Evolutionary conservation across 1,140 invertebrate genomes (phyloP).

Genomic region (Tyrophagus putrescentiae): DNA sequence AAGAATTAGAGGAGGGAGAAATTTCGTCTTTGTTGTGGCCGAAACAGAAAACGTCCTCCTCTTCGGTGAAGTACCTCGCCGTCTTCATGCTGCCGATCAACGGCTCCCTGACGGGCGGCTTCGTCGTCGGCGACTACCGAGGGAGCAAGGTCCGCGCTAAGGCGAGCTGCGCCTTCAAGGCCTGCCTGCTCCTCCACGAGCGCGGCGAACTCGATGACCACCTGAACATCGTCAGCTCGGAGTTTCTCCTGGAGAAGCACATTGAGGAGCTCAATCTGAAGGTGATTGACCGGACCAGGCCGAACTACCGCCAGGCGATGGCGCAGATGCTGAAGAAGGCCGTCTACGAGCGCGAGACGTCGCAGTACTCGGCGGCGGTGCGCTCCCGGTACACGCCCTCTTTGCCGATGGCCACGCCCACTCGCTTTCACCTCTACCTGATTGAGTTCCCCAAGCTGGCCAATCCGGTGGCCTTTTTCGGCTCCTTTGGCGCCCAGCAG

Average conservation of each 20-base stretch:
- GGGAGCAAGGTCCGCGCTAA: constrained; percentile 32
- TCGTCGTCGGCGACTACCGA: constrained; percentile 35
- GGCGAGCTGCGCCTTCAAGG: constrained; percentile 35
- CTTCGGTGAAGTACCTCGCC: neutral
- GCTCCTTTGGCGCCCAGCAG: no score
- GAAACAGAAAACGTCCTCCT: neutral
- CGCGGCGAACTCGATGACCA: constrained; percentile 27
- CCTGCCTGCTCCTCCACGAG: constrained; percentile 34
- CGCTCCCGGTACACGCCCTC: no score
- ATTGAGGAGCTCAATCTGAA: neutral
- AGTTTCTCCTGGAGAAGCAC: constrained; percentile 31
- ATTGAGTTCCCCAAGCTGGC: neutral
- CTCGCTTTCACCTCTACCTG: neutral
- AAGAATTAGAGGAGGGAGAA: no score
- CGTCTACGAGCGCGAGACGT: neutral
- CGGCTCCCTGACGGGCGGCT: constrained; percentile 36
- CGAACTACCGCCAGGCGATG: no score
- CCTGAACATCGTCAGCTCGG: neutral
- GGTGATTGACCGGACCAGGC: neutral
- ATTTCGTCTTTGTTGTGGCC: no score
- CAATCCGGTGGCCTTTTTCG: no score
- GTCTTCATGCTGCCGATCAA: constrained; percentile 33
- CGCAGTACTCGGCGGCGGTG: neutral
- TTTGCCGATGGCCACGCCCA: no score
- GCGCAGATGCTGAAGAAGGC: no score